Evolutionary conservation across 2,113 vertebrate genomes (phyloP).

Genomic region (Capreolus pygargus): DNA sequence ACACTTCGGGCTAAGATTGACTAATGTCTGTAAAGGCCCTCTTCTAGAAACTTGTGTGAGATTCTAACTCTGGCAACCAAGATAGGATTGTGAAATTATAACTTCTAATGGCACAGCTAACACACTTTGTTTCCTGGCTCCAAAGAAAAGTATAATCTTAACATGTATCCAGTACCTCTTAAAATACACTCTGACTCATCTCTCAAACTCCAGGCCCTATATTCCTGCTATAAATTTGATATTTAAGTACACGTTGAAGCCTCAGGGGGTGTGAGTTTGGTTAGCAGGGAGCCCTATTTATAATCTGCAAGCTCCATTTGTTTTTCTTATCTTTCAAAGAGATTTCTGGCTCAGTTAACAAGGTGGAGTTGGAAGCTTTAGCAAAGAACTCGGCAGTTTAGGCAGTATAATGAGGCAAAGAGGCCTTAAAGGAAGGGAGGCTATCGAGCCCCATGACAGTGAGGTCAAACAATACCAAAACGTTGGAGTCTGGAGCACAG

Average conservation of each 20-base stretch:
- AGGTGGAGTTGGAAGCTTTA: not conserved
- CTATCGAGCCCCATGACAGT: not conserved
- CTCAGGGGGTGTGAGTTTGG: not conserved
- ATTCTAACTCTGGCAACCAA: not conserved
- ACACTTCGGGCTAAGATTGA: not conserved
- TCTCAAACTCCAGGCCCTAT: not conserved
- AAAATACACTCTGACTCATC: constrained; percentile 37
- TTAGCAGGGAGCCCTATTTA: not conserved
- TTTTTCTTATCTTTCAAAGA: not conserved
- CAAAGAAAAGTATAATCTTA: constrained; percentile 24
- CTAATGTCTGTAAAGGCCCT: not conserved
- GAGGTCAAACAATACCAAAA: not conserved
- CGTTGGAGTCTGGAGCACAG: not conserved
- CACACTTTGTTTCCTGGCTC: constrained; percentile 3
- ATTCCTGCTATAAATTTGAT: not conserved
- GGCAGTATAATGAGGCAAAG: not conserved
- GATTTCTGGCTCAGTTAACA: not conserved
- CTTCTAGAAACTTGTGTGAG: not conserved
- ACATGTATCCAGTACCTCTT: not conserved
- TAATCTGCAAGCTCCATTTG: not conserved
- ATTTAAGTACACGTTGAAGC: not conserved
- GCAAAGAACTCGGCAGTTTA: not conserved
- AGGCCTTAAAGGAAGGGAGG: not conserved
- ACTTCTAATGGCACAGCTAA: constrained; percentile 4
- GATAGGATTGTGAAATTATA: constrained; percentile 32